These are phyloP conservation scores for Drosophila antonietae DNA, from an alignment of 2,888 invertebrate genomes.

Conservation along the genomic window DNA sequence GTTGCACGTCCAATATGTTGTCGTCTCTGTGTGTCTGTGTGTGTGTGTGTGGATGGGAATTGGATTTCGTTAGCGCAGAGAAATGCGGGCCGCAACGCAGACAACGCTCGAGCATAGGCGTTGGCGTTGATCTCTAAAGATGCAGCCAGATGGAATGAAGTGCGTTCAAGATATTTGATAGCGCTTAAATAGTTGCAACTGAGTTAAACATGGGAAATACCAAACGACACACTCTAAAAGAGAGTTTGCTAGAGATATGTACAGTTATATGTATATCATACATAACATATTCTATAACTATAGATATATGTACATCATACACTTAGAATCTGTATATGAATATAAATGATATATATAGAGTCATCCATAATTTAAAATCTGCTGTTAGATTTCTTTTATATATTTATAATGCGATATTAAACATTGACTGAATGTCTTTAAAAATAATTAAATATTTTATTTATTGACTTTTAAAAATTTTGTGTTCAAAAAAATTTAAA, in stretches of 20 bases:
- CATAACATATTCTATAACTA: background rate
- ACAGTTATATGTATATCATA: background rate
- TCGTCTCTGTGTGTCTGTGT: slow-evolving; percentile 12
- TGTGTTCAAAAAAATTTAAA: too few relatives aligned
- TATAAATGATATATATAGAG: too few relatives aligned
- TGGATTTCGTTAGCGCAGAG: slow-evolving; percentile 15
- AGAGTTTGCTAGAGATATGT: background rate
- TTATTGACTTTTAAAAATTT: too few relatives aligned
- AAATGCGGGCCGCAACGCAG: slow-evolving; percentile 47
- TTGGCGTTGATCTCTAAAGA: slow-evolving; percentile 49
- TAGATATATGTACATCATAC: background rate
- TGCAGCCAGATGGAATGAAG: slow-evolving; percentile 44
- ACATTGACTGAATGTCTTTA: too few relatives aligned
- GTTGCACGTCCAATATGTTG: slow-evolving; percentile 41
- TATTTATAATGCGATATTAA: too few relatives aligned
- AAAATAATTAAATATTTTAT: too few relatives aligned
- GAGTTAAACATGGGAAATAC: background rate
- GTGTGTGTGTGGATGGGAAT: slow-evolving; percentile 10
- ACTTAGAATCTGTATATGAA: too few relatives aligned
- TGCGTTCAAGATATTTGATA: slow-evolving; percentile 17
- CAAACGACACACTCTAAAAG: background rate
- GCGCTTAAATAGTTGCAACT: background rate
- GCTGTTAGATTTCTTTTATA: too few relatives aligned
- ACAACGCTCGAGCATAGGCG: slow-evolving; percentile 18
- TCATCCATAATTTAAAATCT: too few relatives aligned